A percentile compares a stretch with the other conserved stretches of the same genome.
phyloP scores from a whole-genome alignment of 1,140 invertebrate genomes.

The Muscidifurax raptorellus region DNA sequence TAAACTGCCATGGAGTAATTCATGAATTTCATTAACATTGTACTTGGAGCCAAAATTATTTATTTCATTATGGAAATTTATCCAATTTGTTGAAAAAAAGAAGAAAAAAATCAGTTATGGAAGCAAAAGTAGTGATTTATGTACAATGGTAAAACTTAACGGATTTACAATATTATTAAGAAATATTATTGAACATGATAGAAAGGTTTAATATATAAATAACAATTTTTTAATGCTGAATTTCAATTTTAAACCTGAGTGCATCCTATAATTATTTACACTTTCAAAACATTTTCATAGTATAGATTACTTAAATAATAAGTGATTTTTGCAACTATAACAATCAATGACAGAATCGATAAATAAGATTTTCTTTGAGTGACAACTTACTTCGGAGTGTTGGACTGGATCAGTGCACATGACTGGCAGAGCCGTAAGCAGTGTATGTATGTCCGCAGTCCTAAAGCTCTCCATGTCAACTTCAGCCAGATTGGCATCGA shows the following conservation, averaged over 20 bases:
- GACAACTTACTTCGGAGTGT: constrained; percentile 69
- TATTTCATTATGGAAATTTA: background rate
- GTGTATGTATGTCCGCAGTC: constrained; percentile 91
- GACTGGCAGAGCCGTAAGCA: constrained; percentile 86
- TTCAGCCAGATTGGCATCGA: constrained; percentile 94
- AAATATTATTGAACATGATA: background rate
- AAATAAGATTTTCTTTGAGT: background rate
- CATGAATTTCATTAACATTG: constrained; percentile 55
- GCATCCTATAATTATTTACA: background rate
- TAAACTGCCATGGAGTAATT: constrained; percentile 74
- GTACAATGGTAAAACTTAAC: background rate
- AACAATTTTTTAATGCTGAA: too few species aligned
- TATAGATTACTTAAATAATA: background rate
- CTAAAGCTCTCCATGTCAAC: constrained; percentile 96
- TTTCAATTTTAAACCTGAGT: background rate
- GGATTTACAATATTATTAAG: background rate
- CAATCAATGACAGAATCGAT: background rate
- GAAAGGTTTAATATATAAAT: background rate
- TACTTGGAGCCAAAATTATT: background rate
- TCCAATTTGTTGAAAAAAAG: too few species aligned
- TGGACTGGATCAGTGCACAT: constrained; percentile 79
- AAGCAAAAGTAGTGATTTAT: background rate
- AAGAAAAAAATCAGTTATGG: too few species aligned
- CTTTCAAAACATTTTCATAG: background rate
- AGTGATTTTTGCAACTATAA: constrained; percentile 11